Evolutionary conservation across 2,888 invertebrate species (phyloP), one percentile per base, ranked within the genome.

Genomic region (Chesias legatella): DNA sequence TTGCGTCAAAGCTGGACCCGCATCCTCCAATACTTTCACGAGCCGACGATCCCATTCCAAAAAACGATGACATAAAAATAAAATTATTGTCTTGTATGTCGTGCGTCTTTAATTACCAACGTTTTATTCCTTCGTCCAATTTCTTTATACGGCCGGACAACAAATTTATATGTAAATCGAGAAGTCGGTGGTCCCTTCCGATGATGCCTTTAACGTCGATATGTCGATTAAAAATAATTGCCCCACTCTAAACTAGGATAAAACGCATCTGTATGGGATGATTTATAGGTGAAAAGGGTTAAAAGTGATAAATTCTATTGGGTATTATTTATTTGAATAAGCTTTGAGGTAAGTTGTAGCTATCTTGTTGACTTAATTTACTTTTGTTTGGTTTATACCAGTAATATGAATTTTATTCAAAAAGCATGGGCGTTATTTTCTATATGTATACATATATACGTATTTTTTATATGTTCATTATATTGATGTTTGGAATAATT

Each of bases 101-200:
- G 65, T 62, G 46, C 58, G 67, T 72, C 73, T 73, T 84, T 82
- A 80, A 83, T 82, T 81, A 79, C 68, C 56, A 44, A 50, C 56
- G 71, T 75, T 78, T 78, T 78, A 43, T 48, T 49, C 48, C 42
- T 39, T 62, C 74, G 66, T 76, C 74, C 79, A 78, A 85, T 85
- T 84, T 84, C 84, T 86, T 85, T 81, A 85, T 85, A 85, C 79
- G 74, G 78, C 70, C 70, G 73, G 71, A 77, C 79, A 84, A 79
- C 82, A 78, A 79, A 85, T 85, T 85, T 81, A 82, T 82, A 86
- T 88, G 86, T 79, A 76, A 86, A 88, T 88, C 73, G 71, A 61
- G 67, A 60, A 59, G 71, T 67, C 71, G 84, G 86, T 85, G 86
- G 86, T 88, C 68, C 60, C 61, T 51, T 52, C 65, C 63, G 65